Base-by-base conservation (phyloP, 2,113 vertebrate genomes). In the Tangachromis dhanisi region DNA sequence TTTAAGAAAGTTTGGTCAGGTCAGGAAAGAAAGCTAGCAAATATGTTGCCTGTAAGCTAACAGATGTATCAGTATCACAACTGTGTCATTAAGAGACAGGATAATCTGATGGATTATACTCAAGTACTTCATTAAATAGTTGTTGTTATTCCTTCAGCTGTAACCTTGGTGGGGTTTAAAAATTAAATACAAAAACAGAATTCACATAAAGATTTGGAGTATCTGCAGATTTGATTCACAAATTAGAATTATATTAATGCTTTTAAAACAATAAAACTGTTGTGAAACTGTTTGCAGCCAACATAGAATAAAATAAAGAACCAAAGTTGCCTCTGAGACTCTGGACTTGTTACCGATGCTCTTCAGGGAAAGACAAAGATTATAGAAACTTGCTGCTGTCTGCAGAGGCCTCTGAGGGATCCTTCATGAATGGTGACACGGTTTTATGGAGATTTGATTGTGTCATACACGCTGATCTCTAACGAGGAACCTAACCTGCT, bases 301-400 rank as follows among this genome's bases (percentile, higher is more conserved):
- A 21, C 31, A 63, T 2, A n/a, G 10, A 66, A 12, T 66, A n/a
- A 40, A 68, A 68, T 19, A 5, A 40, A 21, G 35, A 35, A 68
- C 19, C 19, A 40, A 40, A 40, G 11, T 40, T 68, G 11, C 19
- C 19, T 5, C 11, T 21, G 35, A 21, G 63, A 40, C n/a, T 68
- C 63, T 40, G 35, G 35, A 68, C n/a, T 68, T 40, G 4, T 38
- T 40, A 0, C 33, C 0, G 4, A 40, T 40, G 33, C 11, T 0
- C 11, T 40, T 68, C 63, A 71, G 38, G 38, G 66, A 71, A 71
- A 71, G 11, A 16, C 66, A 16, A 42, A 2, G 66, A 71, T 16
- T 24, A 6, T 7, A 42, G 38, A 71, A 14, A 26, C 66, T 26
- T 14, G 0, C 33, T 68, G 33, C 5, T 45, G 4, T 45, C 38